Conservation (phyloP, 2,888 invertebrate genomes). For the Thecocarcelia acutangulata region DNA sequence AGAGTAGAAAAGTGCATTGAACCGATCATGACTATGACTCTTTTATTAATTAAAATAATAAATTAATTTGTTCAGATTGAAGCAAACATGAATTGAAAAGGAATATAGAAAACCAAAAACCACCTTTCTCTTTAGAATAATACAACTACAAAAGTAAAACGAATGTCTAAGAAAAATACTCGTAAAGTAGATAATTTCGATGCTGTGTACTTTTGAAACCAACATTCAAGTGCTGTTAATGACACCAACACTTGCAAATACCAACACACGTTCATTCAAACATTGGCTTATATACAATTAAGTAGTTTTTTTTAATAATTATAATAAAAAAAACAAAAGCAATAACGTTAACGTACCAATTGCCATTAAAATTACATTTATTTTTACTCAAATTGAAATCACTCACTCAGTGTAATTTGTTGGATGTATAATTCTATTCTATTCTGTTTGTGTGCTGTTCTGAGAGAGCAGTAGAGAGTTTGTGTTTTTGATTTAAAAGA, state of each 20-base stretch:
- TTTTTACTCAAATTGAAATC: conserved; percentile 11
- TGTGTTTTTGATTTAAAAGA: conserved; percentile 15
- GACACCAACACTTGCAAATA: neutral
- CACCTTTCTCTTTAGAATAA: conserved; percentile 55
- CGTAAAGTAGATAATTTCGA: neutral
- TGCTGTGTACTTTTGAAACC: neutral
- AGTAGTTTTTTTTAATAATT: conserved; percentile 19
- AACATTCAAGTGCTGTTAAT: conserved; percentile 8
- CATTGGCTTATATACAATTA: neutral
- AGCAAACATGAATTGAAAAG: conserved; percentile 4
- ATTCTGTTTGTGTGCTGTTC: conserved; percentile 4
- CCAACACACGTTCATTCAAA: neutral
- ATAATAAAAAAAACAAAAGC: neutral
- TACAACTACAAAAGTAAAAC: conserved; percentile 8
- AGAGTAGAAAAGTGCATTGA: conserved; percentile 64
- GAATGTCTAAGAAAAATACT: conserved; percentile 2
- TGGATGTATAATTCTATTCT: neutral
- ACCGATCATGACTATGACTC: conserved; percentile 34
- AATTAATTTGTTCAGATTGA: neutral
- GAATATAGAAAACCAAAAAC: neutral
- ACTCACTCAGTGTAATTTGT: conserved; percentile 9
- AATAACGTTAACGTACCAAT: conserved; percentile 8
- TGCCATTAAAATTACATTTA: conserved; percentile 19
- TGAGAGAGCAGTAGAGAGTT: conserved; percentile 28
- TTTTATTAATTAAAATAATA: conserved; percentile 47